Evolutionary conservation across 53 echinoderm and acorn worm genomes (phyloP).

Genomic region (Astropecten irregularis): DNA sequence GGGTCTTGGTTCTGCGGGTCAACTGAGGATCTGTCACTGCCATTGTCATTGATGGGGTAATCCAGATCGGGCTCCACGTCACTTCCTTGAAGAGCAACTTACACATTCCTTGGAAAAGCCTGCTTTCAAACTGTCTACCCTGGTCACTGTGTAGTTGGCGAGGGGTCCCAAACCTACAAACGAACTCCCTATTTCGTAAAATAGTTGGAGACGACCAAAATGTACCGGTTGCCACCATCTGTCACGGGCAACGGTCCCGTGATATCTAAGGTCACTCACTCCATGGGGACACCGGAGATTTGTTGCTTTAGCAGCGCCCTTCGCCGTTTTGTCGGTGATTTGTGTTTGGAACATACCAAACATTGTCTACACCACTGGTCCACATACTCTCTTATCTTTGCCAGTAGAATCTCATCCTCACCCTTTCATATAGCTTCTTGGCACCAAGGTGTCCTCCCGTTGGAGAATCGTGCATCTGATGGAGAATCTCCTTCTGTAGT

Average conservation of each 20-base stretch:
- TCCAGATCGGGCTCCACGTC: slow-evolving; percentile 34
- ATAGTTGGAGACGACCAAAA: too few relatives aligned
- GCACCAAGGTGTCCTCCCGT: slow-evolving; percentile 29
- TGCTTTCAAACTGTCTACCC: too few relatives aligned
- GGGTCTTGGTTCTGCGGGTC: not conserved
- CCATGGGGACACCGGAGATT: slow-evolving; percentile 32
- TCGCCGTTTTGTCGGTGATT: not conserved
- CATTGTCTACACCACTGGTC: slow-evolving; percentile 32
- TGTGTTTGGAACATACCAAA: slow-evolving; percentile 12
- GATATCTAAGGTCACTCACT: slow-evolving; percentile 46
- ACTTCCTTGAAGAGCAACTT: slow-evolving; percentile 28
- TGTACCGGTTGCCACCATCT: too few relatives aligned
- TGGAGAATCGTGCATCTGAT: not conserved
- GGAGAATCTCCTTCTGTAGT: not conserved
- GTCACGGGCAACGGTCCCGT: slow-evolving; percentile 48
- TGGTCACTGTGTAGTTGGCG: too few relatives aligned
- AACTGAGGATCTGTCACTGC: not conserved
- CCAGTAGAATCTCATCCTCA: slow-evolving; percentile 16
- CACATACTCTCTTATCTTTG: not conserved
- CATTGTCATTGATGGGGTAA: slow-evolving; percentile 2
- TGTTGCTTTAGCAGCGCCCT: too few relatives aligned
- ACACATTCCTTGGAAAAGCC: slow-evolving; percentile 42
- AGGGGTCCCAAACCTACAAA: slow-evolving; percentile 51
- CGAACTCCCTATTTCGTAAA: slow-evolving; percentile 24
- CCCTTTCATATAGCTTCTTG: not conserved